Evolutionary conservation across 2,888 invertebrate genomes (phyloP).

Genomic region (Clusia tigrina): DNA sequence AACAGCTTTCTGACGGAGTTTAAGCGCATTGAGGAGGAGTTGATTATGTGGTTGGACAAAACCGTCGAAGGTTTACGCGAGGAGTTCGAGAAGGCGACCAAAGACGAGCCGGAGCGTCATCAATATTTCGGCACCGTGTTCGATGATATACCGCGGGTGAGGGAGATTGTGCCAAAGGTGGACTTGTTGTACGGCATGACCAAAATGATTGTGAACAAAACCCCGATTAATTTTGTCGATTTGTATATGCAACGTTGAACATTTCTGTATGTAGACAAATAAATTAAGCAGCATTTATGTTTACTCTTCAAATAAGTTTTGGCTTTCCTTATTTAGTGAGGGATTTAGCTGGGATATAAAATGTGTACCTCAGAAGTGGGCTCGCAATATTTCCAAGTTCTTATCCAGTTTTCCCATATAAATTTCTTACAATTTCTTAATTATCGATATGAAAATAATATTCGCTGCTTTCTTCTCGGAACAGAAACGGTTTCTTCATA

Average conservation of each 20-base stretch:
- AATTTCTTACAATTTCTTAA: too few species aligned
- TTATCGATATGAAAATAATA: too few species aligned
- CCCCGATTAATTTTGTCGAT: slow-evolving; percentile 34
- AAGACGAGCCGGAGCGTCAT: slow-evolving; percentile 22
- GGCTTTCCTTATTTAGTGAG: too few species aligned
- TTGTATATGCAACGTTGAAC: slow-evolving; percentile 34
- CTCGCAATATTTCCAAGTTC: too few species aligned
- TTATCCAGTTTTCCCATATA: too few species aligned
- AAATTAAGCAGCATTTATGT: too few species aligned
- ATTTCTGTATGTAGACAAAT: too few species aligned
- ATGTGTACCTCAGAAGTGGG: too few species aligned
- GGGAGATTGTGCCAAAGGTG: slow-evolving; percentile 29
- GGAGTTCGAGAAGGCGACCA: slow-evolving; percentile 18
- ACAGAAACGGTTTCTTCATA: too few species aligned
- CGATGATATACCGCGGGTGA: slow-evolving; percentile 29
- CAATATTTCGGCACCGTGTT: slow-evolving; percentile 31
- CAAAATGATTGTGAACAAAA: slow-evolving; percentile 29
- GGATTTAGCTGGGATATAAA: too few species aligned
- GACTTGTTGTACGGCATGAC: slow-evolving; percentile 27
- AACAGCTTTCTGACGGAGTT: slow-evolving; percentile 19
- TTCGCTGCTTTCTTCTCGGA: too few species aligned
- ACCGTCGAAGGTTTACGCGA: slow-evolving; percentile 26
- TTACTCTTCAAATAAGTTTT: too few species aligned
- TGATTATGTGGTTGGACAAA: slow-evolving; percentile 32
- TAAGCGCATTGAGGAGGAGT: slow-evolving; percentile 11